Evolutionary conservation across 1,140 invertebrate genomes (phyloP), one percentile per base, ranked within the genome.

Genomic region (Temnothorax longispinosus): DNA sequence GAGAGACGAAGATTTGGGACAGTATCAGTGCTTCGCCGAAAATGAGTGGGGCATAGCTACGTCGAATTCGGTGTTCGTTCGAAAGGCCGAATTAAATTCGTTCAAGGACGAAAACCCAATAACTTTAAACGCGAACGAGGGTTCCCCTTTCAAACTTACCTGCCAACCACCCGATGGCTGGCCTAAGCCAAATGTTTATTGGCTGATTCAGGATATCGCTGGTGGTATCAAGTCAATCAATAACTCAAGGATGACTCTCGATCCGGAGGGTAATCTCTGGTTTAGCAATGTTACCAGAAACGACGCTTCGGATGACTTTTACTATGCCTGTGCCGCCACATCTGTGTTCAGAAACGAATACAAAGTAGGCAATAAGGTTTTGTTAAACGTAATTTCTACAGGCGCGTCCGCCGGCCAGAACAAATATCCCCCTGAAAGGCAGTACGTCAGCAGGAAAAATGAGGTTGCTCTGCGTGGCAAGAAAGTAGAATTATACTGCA

Each of bases 1-100:
- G 0, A 96, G 97, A 76, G 97, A 99, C 91, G 99, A 99, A 93
- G 99, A 99, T 95, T 96, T 99, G 44, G 98, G 99, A 47, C 98
- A 99, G 90, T 99, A 99, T 95, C 99, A 99, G 94, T 99, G 99
- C 95, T 99, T 99, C 94, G 99, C 99, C 0, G 96, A 97, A 91
- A 99, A 99, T 93, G 97, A 98, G 91, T 98, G 98, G 96, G 99
- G 99, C 64, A 98, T 96, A 4, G 98, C 99, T 15, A 98, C 98
- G 0, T 99, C 98, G 0, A 99, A 99, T 94, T 98, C 98, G 0
- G 98, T 99, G 11, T 99, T 98, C 92, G 98, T 99, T 15, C 96
- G 98, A n/a, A 99, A 99, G 95, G 98, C 99, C 5, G 98, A 99
- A 94, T 95, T 99, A 80, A 99, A 99, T 94, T 98, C 98, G 0